Evolutionary conservation across 2,797 vertebrate genomes (phyloP).

Genomic region (Botia kubotai): DNA sequence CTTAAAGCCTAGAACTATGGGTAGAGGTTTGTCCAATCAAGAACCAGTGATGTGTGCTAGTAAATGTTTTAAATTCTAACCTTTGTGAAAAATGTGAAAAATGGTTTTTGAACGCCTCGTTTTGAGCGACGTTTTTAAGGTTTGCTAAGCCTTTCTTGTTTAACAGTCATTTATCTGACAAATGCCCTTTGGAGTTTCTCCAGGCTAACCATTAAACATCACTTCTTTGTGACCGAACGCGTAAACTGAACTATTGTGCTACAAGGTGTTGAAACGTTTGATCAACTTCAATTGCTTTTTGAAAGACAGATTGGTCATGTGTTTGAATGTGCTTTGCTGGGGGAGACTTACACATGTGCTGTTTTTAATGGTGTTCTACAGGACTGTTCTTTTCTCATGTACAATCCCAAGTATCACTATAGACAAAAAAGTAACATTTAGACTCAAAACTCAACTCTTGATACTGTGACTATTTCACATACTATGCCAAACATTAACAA

Average conservation of each 20-base stretch:
- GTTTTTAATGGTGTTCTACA: background rate
- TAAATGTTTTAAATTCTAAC: slow-evolving; percentile 14
- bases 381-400: background rate
- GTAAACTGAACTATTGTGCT: slow-evolving; percentile 20
- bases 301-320: slow-evolving; percentile 2
- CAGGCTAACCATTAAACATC: background rate
- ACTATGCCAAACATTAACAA: slow-evolving; percentile 2
- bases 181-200: background rate
- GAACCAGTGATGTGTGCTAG: background rate
- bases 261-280: background rate
- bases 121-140: slow-evolving; percentile 3
- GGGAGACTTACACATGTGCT: background rate
- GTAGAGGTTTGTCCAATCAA: background rate
- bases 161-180: background rate
- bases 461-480: slow-evolving; percentile 26
- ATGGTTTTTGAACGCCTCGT: background rate
- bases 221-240: background rate
- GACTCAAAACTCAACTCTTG: background rate
- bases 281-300: slow-evolving; percentile 14
- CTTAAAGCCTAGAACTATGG: background rate
- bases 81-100: background rate
- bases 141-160: background rate
- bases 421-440: slow-evolving; percentile 11
- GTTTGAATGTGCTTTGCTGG: slow-evolving; percentile 19
- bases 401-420: slow-evolving; percentile 13